These are phyloP conservation scores for Anarsia innoxiella DNA, from an alignment of 2,888 invertebrate genomes.

Conservation along the genomic window DNA sequence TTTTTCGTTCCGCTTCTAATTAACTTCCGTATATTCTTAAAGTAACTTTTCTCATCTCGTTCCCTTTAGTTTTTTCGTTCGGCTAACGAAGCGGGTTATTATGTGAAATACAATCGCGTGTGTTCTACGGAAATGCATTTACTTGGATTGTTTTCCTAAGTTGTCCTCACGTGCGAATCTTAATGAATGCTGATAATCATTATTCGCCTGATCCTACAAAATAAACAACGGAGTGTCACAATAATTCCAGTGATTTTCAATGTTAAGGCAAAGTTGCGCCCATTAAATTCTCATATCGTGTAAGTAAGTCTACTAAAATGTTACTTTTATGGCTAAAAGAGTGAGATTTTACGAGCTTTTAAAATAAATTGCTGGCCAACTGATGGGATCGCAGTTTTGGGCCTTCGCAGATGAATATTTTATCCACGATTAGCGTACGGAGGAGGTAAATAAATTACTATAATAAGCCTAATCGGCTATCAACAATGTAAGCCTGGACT, in stretches of 20 bases:
- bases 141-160: conserved; percentile 49
- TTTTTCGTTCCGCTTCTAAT: conserved; percentile 75
- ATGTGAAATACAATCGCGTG: conserved; percentile 62
- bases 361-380: conserved; percentile 65
- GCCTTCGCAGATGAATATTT: conserved; percentile 57
- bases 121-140: conserved; percentile 55
- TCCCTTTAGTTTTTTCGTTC: conserved; percentile 47
- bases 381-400: conserved; percentile 51
- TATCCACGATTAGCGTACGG: too few relatives aligned
- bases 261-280: conserved; percentile 27
- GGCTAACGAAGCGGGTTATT: conserved; percentile 45
- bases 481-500: too few relatives aligned
- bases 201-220: too few relatives aligned
- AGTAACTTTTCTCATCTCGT: conserved; percentile 73
- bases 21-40: conserved; percentile 74
- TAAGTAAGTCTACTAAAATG: conserved; percentile 42
- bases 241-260: conserved; percentile 54
- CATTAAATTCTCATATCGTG: conserved; percentile 1
- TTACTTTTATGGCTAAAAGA: conserved; percentile 68
- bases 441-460: too few relatives aligned
- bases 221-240: conserved; percentile 50
- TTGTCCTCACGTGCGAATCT: too few relatives aligned
- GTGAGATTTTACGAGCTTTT: conserved; percentile 71
- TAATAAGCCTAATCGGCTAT: too few relatives aligned
- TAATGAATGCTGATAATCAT: too few relatives aligned